A percentile compares a stretch with the other conserved stretches of the same genome.
Evolutionary conservation across 2,797 vertebrate species (phyloP).

Genomic region (Cephalopachus bancanus): DNA sequence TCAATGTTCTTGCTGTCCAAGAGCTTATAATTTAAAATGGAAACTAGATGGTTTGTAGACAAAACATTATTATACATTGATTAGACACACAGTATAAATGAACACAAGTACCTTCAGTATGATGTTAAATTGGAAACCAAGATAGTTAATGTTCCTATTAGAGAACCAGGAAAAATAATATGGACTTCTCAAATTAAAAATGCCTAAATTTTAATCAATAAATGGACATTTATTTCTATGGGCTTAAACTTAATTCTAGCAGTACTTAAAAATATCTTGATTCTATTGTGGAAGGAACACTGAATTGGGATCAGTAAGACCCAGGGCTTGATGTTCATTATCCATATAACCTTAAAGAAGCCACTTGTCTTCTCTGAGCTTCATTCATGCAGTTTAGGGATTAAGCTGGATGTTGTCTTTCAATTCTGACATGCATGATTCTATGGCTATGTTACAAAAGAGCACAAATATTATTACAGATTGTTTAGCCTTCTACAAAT

Average conservation of each 20-base stretch:
- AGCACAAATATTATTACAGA: conserved; percentile 3
- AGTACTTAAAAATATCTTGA: conserved; percentile 37
- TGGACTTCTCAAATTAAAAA: conserved; percentile 36
- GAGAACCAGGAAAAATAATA: conserved; percentile 36
- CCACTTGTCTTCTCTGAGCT: neutral
- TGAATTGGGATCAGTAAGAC: neutral
- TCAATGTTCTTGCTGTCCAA: neutral
- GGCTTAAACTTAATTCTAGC: conserved; percentile 45
- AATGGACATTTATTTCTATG: conserved; percentile 58
- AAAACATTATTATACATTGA: neutral
- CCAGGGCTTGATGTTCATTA: conserved; percentile 34
- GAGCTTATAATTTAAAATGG: conserved; percentile 39
- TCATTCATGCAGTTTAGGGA: conserved; percentile 22
- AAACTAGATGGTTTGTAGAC: neutral
- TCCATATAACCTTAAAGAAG: conserved; percentile 11
- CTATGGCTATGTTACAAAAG: neutral
- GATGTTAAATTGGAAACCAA: conserved; percentile 30
- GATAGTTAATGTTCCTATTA: neutral
- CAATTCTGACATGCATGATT: neutral
- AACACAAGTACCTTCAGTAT: neutral
- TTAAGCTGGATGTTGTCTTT: conserved; percentile 57
- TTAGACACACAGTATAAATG: neutral
- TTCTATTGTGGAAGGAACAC: neutral
- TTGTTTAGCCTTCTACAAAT: conserved; percentile 50
- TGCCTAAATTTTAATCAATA: neutral